Evolutionary conservation across 2,888 invertebrate genomes (phyloP), one percentile per base, ranked within the genome.

Genomic region (Nephrocerus scutellatus): DNA sequence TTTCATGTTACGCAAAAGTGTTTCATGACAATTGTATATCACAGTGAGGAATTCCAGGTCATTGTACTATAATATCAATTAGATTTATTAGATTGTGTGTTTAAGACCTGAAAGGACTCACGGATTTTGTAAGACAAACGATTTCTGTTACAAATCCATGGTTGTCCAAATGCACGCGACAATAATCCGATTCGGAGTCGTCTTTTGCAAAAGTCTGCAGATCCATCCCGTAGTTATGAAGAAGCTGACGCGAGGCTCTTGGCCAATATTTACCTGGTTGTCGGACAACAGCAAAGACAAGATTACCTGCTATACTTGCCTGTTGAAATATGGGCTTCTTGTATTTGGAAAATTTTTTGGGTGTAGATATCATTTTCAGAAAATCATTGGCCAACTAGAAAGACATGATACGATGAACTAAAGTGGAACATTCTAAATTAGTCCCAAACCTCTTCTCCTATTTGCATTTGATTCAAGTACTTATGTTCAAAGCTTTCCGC

Each of bases 361-460:
- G n/a, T n/a, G n/a, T n/a, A n/a, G n/a, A n/a, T n/a, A n/a, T n/a
- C n/a, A n/a, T n/a, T n/a, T n/a, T n/a, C n/a, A n/a, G n/a, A n/a
- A n/a, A n/a, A n/a, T n/a, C n/a, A n/a, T n/a, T n/a, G n/a, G n/a
- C n/a, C n/a, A n/a, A 21, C 3, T 10, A 23, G 6, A 12, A 7
- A 4, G 8, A 2, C 6, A 6, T 1, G 7, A 6, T 10, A n/a
- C 1, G 4, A 10, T 0, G 12, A 6, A 5, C n/a, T 16, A 5
- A 13, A 12, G 5, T 2, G 3, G 5, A 1, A 2, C 6, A 10
- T 2, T 10, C 30, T 31, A 9, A n/a, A n/a, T n/a, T n/a, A n/a
- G n/a, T n/a, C n/a, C n/a, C n/a, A n/a, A n/a, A 58, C 61, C 53
- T 62, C 60, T 33, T 56, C 49, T 1, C 57, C 62, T 20, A 51